Conservation (phyloP, 2,888 invertebrate species). For the Agonopterix subpropinquella region DNA sequence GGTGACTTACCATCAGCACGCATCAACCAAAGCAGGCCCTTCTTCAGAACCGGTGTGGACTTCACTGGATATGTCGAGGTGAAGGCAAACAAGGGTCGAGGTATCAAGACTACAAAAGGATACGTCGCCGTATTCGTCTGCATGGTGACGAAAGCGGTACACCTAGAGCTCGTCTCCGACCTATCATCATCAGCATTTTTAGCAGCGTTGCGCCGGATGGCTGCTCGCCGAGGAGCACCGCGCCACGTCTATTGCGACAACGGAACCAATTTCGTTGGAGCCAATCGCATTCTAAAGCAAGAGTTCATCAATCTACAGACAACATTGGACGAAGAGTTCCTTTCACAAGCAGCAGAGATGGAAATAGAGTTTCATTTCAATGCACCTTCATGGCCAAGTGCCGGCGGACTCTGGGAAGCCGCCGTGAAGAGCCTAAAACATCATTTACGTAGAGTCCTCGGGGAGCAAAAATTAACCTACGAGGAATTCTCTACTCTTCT, state of each 20-base stretch:
- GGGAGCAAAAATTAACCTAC: no score
- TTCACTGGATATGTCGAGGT: neutral
- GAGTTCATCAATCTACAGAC: neutral
- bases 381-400: constrained; percentile 9
- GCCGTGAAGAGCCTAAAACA: no score
- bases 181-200: neutral
- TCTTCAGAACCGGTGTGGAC: neutral
- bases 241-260: no score
- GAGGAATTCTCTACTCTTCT: no score
- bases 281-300: neutral
- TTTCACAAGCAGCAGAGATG: constrained; percentile 1
- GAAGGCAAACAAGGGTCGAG: constrained; percentile 1
- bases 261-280: no score
- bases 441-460: no score
- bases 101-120: neutral
- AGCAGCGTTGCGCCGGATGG: neutral
- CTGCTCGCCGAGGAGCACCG: neutral
- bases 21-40: no score
- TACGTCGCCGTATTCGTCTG: constrained; percentile 2
- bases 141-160: neutral
- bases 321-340: neutral
- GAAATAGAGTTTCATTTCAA: constrained; percentile 12
- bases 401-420: constrained; percentile 2
- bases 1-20: constrained; percentile 9
- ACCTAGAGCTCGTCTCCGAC: constrained; percentile 1